Conservation (phyloP, 2,113 vertebrate species). For the Hydropotes inermis region DNA sequence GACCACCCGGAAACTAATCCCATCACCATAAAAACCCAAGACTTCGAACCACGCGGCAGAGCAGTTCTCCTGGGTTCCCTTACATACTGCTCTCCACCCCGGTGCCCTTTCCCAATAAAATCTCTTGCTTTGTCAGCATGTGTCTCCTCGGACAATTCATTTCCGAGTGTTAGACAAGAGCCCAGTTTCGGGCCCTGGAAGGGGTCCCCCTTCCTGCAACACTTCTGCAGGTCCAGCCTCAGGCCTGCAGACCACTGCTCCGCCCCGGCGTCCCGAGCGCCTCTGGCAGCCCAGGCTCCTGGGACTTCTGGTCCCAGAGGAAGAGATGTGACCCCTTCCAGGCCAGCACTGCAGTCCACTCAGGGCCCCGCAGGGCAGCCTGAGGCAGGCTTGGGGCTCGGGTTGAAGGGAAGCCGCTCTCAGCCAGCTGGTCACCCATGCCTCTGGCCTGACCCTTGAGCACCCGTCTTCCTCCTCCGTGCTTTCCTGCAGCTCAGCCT, state of each 20-base stretch:
- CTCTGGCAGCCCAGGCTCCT: neutral
- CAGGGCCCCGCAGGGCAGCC: neutral
- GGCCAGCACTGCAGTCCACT: neutral
- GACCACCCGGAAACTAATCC: too few relatives aligned
- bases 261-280: neutral
- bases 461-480: neutral
- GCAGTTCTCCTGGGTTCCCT: too few relatives aligned
- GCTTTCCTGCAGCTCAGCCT: neutral
- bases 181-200: too few relatives aligned
- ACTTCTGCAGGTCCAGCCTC: neutral
- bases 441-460: neutral
- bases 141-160: too few relatives aligned
- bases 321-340: neutral
- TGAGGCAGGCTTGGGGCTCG: neutral
- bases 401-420: neutral
- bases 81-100: too few relatives aligned
- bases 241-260: neutral
- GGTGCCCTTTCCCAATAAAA: too few relatives aligned
- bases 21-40: too few relatives aligned
- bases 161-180: too few relatives aligned
- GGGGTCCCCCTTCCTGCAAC: too few relatives aligned
- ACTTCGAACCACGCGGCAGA: too few relatives aligned
- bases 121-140: too few relatives aligned
- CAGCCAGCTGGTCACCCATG: accelerated
- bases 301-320: neutral